These are phyloP conservation scores for Macrobrachium nipponense DNA, from an alignment of 1,140 invertebrate genomes.

Conservation along the genomic window DNA sequence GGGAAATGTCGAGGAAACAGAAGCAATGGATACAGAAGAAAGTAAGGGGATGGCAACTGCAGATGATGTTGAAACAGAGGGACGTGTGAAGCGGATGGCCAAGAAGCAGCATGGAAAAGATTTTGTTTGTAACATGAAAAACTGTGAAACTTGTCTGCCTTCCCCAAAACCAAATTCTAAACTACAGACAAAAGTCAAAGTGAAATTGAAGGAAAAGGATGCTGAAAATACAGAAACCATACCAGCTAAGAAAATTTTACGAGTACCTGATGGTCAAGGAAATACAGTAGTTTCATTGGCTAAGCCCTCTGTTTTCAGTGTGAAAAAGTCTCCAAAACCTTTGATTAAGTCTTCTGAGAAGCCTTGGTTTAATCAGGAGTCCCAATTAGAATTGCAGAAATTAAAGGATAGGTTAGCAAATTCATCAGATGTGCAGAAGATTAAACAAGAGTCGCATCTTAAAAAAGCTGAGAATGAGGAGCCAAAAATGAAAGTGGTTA, in stretches of 20 bases:
- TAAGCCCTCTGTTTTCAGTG: too few relatives aligned
- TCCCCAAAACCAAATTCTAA: slow-evolving; percentile 1
- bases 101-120: slow-evolving; percentile 63
- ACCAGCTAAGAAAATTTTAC: slow-evolving; percentile 20
- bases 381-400: too few relatives aligned
- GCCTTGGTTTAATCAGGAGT: too few relatives aligned
- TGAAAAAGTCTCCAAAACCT: too few relatives aligned
- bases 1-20: background rate
- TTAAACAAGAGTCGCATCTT: background rate
- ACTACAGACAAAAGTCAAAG: background rate
- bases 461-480: slow-evolving; percentile 31
- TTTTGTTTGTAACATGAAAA: slow-evolving; percentile 63
- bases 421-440: background rate
- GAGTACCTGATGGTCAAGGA: background rate
- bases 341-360: background rate
- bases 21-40: background rate
- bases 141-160: slow-evolving; percentile 59
- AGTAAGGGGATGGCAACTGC: background rate
- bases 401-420: too few relatives aligned
- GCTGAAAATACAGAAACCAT: background rate
- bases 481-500: slow-evolving; percentile 47
- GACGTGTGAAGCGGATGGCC: slow-evolving; percentile 37
- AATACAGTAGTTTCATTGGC: slow-evolving; percentile 6
- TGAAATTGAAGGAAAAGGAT: slow-evolving; percentile 28
- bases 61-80: slow-evolving; percentile 41